These are phyloP conservation scores for Ormyrus labotus DNA, from an alignment of 2,888 invertebrate species.

Conservation along the genomic window DNA sequence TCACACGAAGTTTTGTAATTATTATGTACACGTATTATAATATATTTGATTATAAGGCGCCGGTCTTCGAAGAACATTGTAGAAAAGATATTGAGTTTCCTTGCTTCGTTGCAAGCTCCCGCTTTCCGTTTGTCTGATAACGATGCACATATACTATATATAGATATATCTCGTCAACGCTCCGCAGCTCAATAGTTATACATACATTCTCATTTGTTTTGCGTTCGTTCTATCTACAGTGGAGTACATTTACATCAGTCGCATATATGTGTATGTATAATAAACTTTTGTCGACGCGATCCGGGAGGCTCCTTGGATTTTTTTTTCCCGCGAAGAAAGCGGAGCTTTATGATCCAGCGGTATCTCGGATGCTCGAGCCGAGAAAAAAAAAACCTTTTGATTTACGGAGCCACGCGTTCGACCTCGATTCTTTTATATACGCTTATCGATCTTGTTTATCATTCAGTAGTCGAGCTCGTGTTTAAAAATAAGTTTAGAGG, in stretches of 20 bases:
- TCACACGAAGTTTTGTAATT: constrained; percentile 28
- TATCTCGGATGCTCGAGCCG: no score
- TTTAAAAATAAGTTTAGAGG: no score
- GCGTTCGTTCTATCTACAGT: constrained; percentile 32
- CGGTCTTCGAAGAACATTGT: constrained; percentile 41
- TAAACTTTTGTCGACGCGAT: constrained; percentile 1
- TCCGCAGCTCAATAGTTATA: no score
- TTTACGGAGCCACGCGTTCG: no score
- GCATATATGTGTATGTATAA: constrained; percentile 5
- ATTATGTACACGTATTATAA: constrained; percentile 43
- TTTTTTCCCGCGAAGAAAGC: constrained; percentile 4
- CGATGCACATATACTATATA: background rate
- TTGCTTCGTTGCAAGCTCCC: constrained; percentile 39
- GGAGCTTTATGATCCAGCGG: background rate
- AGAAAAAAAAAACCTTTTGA: no score
- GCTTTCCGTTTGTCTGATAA: background rate
- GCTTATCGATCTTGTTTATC: no score
- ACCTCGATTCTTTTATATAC: no score
- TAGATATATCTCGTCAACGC: background rate
- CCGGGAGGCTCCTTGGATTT: background rate
- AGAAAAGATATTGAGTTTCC: constrained; percentile 43
- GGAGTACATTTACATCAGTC: constrained; percentile 50
- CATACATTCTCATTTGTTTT: background rate
- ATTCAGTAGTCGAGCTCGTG: no score
- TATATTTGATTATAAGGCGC: constrained; percentile 44